Evolutionary conservation across 2,113 vertebrate species (phyloP).

Genomic region (Axis porcinus): DNA sequence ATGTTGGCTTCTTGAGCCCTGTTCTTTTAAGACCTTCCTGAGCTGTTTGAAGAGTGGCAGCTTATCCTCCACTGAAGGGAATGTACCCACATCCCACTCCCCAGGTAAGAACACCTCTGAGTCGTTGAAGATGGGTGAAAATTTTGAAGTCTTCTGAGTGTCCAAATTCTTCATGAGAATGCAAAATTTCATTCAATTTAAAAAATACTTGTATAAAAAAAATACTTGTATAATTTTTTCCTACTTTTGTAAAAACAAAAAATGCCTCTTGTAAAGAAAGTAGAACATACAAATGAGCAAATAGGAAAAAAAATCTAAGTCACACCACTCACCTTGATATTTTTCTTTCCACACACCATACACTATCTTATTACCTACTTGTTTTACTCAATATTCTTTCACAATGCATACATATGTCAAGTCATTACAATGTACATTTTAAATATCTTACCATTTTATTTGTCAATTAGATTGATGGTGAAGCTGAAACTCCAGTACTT

Average conservation of each 20-base stretch:
- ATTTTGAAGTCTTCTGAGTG: background rate
- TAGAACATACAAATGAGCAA: slow-evolving; percentile 9
- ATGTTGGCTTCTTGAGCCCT: background rate
- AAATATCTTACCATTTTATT: background rate
- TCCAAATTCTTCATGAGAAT: slow-evolving; percentile 12
- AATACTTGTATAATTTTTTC: background rate
- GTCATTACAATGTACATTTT: background rate
- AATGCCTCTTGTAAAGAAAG: background rate
- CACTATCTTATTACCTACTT: background rate
- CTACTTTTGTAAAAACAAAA: slow-evolving; percentile 9
- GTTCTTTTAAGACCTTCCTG: background rate
- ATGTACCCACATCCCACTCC: background rate
- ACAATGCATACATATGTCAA: background rate
- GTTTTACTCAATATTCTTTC: background rate
- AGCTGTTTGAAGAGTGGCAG: background rate
- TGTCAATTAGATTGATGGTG: background rate
- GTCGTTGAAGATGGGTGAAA: background rate
- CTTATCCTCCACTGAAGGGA: background rate
- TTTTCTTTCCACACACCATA: background rate
- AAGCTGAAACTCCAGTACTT: too few relatives aligned
- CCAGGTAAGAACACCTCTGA: background rate
- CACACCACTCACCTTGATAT: background rate
- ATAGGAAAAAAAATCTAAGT: background rate
- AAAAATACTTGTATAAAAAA: background rate
- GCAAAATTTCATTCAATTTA: background rate